These are phyloP conservation scores for Eupithecia exiguata DNA, from an alignment of 2,888 invertebrate species.

Conservation along the genomic window DNA sequence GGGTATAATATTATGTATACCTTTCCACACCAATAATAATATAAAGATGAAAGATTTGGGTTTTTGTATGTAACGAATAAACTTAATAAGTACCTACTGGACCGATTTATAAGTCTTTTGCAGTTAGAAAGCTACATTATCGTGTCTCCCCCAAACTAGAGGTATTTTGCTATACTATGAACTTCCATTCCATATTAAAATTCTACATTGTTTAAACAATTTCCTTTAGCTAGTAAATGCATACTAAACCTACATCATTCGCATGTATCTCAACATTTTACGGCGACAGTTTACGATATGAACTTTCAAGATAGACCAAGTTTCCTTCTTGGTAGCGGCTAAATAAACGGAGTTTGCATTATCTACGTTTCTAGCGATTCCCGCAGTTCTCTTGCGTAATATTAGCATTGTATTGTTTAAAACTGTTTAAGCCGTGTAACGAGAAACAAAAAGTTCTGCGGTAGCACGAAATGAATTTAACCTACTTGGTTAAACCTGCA, in stretches of 20 bases:
- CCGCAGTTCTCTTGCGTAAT: constrained; percentile 1
- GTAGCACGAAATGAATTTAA: constrained; percentile 14
- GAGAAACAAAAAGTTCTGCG: constrained; percentile 11
- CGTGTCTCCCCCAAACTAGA: no score
- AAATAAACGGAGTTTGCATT: constrained; percentile 3
- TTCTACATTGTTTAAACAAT: not conserved
- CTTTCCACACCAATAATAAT: no score
- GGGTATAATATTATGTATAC: no score
- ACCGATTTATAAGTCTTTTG: no score
- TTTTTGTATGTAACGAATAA: no score
- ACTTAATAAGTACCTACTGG: no score
- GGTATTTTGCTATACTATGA: no score
- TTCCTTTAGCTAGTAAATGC: not conserved
- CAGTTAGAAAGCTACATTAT: no score
- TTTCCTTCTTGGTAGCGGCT: not conserved
- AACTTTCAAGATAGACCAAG: constrained; percentile 3
- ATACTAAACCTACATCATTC: not conserved
- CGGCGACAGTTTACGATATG: not conserved
- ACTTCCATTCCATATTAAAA: not conserved
- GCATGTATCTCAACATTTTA: constrained; percentile 3
- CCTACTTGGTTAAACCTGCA: constrained; percentile 8
- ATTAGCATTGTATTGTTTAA: constrained; percentile 11
- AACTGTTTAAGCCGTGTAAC: constrained; percentile 7
- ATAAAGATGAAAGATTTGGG: no score
- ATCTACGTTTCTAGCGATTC: constrained; percentile 10